A percentile compares a stretch with the other conserved stretches of the same genome.
phyloP scores from a whole-genome alignment of 2,888 invertebrate genomes.

The Beris morrisii region DNA sequence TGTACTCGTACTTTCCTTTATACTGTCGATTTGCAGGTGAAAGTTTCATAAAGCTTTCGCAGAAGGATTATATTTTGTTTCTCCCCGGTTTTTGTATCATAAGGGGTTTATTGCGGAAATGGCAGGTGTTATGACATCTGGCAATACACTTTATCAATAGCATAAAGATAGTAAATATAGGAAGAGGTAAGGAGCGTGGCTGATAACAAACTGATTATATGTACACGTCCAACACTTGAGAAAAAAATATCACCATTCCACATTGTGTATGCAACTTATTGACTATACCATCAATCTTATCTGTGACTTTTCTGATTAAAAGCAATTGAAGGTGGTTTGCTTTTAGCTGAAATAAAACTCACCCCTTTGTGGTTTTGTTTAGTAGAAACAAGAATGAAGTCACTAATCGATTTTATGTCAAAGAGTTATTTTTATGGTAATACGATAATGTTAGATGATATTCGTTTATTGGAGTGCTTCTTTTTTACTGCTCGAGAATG shows the following conservation, averaged over 20 bases:
- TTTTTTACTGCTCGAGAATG: no score
- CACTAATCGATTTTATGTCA: no score
- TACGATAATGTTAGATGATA: no score
- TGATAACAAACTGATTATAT: slow-evolving; percentile 1
- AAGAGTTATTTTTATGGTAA: no score
- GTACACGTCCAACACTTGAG: slow-evolving; percentile 13
- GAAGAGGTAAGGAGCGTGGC: slow-evolving; percentile 21
- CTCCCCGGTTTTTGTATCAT: slow-evolving; percentile 7
- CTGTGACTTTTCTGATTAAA: slow-evolving; percentile 22
- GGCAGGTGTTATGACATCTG: slow-evolving; percentile 30
- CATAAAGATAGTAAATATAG: slow-evolving; percentile 16
- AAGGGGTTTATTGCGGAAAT: slow-evolving; percentile 27
- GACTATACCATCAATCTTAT: slow-evolving; percentile 26
- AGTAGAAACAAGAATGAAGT: no score
- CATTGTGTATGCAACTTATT: slow-evolving; percentile 8
- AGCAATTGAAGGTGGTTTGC: slow-evolving; percentile 17
- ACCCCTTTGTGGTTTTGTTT: no score
- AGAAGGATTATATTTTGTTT: no score
- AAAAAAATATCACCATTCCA: slow-evolving; percentile 4
- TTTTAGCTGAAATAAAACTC: no score
- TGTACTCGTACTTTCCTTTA: slow-evolving; percentile 11
- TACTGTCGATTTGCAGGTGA: slow-evolving; percentile 8
- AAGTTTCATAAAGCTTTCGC: not conserved
- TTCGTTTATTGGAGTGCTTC: no score
- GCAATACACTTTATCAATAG: slow-evolving; percentile 16